Evolutionary conservation across 2,888 invertebrate genomes (phyloP), one percentile per base, ranked within the genome.

Genomic region (Nemapogon koenigi): DNA sequence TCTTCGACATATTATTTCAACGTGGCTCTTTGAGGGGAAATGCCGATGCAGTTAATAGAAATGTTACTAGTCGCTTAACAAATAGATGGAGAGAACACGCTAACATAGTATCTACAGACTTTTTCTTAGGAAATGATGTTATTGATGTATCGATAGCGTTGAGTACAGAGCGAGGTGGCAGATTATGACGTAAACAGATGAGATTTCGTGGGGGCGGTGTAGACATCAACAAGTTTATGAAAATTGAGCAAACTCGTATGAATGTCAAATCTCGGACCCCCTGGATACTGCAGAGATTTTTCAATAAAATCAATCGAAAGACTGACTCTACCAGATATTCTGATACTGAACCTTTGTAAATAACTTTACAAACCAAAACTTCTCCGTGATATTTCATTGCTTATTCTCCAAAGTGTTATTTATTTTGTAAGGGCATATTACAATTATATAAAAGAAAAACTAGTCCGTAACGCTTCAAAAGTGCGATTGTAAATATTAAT

Each of bases 41-140:
- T 59, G 88, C 89, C 1, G 82, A 88, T 38, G 64, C 60, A 1
- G 83, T 87, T 10, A 91, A 91, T 63, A 79, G 84, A 25, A 84
- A 88, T 51, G 80, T 91, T 1, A 86, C 87, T 0, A 68, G 76
- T 18, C 88, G 90, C 76, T 83, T 90, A 14, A 57, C 78, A 36
- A 84, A 84, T 4, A 80, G 81, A 27, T 90, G 89, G 89, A 76
- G 85, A 31, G 63, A 73, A 10, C 81, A 81, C 38, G 86, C 86
- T 7, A 90, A 90, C 58, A 85, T 90, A 16, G 81, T 90, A 2
- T 84, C 90, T 1, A 82, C 87, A 4, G 90, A 90, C 60, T 90
- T 85, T 58, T 87, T 89, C 52, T 72, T 88, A 43, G 85, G 83
- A 13, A 88, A 86, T 30, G 88, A 89, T 55, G 73, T 90, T 18